Evolutionary conservation across 2,888 invertebrate species (phyloP).

Genomic region (Hoplodrina blanda): DNA sequence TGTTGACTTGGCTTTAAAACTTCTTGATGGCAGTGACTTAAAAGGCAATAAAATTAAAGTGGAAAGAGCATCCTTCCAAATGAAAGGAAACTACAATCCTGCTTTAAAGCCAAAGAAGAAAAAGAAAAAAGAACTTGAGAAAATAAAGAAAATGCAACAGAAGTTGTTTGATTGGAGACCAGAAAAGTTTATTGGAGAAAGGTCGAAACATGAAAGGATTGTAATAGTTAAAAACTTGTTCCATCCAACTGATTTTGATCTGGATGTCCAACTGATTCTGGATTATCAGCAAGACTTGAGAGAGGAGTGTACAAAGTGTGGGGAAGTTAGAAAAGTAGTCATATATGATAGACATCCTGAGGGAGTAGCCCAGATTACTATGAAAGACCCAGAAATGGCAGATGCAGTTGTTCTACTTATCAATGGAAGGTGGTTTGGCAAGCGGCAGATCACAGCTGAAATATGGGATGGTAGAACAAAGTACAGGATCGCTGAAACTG

Average conservation of each 20-base stretch:
- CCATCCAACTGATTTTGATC: constrained; percentile 96
- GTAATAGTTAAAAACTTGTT: constrained; percentile 99
- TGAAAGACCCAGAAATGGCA: constrained; percentile 97
- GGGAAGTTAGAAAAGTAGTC: constrained; percentile 97
- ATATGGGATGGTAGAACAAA: constrained; percentile 99
- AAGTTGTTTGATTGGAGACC: constrained; percentile 99
- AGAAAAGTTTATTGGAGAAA: constrained; percentile 96
- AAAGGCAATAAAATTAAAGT: constrained; percentile 96
- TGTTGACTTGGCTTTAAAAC: constrained; percentile 96
- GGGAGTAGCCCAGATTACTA: constrained; percentile 97
- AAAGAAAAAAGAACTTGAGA: constrained; percentile 97
- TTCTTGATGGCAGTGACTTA: constrained; percentile 96
- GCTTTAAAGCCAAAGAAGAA: constrained; percentile 97
- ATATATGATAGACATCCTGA: constrained; percentile 98
- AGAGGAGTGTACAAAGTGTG: constrained; percentile 97
- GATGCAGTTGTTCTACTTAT: constrained; percentile 96
- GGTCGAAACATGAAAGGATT: constrained; percentile 96
- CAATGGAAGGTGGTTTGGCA: constrained; percentile 97
- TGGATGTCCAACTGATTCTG: constrained; percentile 96
- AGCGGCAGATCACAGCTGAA: constrained; percentile 95
- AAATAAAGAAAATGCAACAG: constrained; percentile 97
- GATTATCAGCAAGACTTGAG: constrained; percentile 97
- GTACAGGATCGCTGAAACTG: constrained; percentile 97
- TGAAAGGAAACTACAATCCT: constrained; percentile 98
- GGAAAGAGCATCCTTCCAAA: constrained; percentile 97